Conservation (phyloP, 2,888 invertebrate species). For the Elegia similella region DNA sequence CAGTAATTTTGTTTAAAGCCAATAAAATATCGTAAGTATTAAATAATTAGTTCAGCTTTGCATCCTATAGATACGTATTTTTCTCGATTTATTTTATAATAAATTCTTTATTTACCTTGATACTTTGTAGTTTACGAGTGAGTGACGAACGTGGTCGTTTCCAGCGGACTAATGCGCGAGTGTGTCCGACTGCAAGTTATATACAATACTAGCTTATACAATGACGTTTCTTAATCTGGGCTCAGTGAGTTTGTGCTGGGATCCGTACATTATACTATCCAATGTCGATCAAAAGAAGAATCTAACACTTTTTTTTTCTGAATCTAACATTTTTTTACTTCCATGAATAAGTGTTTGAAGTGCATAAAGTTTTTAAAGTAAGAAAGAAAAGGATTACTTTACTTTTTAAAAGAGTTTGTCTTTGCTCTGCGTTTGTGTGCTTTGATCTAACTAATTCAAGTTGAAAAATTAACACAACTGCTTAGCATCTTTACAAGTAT, state of each 20-base stretch:
- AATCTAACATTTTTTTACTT: background rate
- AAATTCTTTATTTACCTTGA: conserved; percentile 6
- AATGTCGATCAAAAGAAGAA: background rate
- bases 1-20: too few relatives aligned
- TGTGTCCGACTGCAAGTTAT: conserved; percentile 7
- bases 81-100: background rate
- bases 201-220: conserved; percentile 12
- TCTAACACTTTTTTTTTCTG: background rate
- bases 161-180: conserved; percentile 6
- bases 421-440: too few relatives aligned
- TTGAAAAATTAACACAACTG: too few relatives aligned
- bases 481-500: too few relatives aligned
- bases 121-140: background rate
- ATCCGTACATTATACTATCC: conserved; percentile 2
- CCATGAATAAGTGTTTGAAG: background rate
- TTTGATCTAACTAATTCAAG: too few relatives aligned
- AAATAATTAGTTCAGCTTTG: too few relatives aligned
- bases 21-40: too few relatives aligned
- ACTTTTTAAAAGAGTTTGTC: too few relatives aligned
- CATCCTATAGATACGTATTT: background rate
- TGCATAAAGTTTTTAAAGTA: too few relatives aligned
- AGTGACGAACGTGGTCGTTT: background rate
- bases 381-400: too few relatives aligned
- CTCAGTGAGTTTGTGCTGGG: background rate
- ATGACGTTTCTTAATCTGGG: conserved; percentile 10